Evolutionary conservation across 2,797 vertebrate genomes (phyloP), one percentile per base, ranked within the genome.

Genomic region (Coreius guichenoti): DNA sequence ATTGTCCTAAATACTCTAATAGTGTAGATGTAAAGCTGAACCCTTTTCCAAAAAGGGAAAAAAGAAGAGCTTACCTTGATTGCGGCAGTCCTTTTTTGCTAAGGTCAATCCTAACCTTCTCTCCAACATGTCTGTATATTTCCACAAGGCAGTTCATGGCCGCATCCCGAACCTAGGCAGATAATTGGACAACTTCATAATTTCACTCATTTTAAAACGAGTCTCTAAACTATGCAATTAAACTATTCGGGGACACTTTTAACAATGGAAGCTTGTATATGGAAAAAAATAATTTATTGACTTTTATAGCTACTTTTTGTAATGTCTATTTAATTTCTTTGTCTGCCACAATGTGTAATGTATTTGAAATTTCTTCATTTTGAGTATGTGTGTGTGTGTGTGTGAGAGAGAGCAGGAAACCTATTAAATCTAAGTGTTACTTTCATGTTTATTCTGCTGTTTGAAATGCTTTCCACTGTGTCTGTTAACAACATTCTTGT

Each of bases 1-100:
- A 36, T 9, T 56, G 49, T 23, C 19, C 6, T 36, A 19, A 76
- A 56, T 21, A 36, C 3, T 31, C 29, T 19, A 31, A 49, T 31
- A 56, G 12, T 36, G 29, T 8, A 23, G 14, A 67, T 36, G 58
- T 39, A 26, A 45, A n/a, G 21, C 5, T n/a, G n/a, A 78, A n/a
- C n/a, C n/a, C n/a, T n/a, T n/a, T n/a, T 12, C 14, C 19, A 23
- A 19, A 12, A 17, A 72, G 0, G 36, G 33, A 1, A 2, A 81
- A 19, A 7, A 39, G 12, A 49, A 26, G 86, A 87, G 86, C 95
- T 91, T 94, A 99, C 98, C 98, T 95, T 92, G 98, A 98, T 56
- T 99, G 98, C 16, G 98, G 98, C 70, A 99, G 93, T 91, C 98
- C 98, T 93, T 99, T 99, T 92, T 99, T 99, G 93, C 97, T 98